A percentile compares a stretch with the other conserved stretches of the same genome.
Evolutionary conservation across 2,888 invertebrate species (phyloP).

Genomic region (Noctua janthe): DNA sequence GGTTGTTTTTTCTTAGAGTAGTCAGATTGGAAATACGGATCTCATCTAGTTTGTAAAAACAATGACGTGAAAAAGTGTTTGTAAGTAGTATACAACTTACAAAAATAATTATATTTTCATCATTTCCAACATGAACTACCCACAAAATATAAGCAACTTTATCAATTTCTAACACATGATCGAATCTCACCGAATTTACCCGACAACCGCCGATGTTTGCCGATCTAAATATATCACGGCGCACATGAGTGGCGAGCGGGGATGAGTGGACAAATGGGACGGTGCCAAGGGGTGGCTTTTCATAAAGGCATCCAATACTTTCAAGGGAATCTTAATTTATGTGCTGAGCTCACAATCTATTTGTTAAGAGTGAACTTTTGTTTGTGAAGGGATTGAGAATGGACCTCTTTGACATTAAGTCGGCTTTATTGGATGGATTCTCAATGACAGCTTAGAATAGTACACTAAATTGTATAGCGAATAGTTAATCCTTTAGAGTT

Average conservation of each 20-base stretch:
- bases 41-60: not conserved
- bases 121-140: not conserved
- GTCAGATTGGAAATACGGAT: too few relatives aligned
- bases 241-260: conserved; percentile 46
- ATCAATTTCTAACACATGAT: conserved; percentile 9
- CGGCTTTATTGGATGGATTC: conserved; percentile 14
- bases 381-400: conserved; percentile 8
- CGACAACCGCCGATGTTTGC: conserved; percentile 48
- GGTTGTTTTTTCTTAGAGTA: not conserved
- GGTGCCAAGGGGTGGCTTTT: conserved; percentile 55
- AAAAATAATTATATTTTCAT: not conserved
- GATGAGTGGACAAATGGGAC: conserved; percentile 61
- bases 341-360: conserved; percentile 38
- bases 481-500: too few relatives aligned
- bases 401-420: not conserved
- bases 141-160: not conserved
- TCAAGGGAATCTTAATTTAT: conserved; percentile 47
- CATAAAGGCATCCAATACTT: conserved; percentile 55
- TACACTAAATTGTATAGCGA: too few relatives aligned
- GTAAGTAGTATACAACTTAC: not conserved
- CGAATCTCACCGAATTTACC: conserved; percentile 32
- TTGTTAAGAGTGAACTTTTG: conserved; percentile 27
- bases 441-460: not conserved
- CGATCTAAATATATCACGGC: conserved; percentile 57
- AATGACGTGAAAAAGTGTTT: not conserved